These are phyloP conservation scores for Sphaerophoria taeniata DNA, from an alignment of 2,888 invertebrate genomes.

Conservation along the genomic window DNA sequence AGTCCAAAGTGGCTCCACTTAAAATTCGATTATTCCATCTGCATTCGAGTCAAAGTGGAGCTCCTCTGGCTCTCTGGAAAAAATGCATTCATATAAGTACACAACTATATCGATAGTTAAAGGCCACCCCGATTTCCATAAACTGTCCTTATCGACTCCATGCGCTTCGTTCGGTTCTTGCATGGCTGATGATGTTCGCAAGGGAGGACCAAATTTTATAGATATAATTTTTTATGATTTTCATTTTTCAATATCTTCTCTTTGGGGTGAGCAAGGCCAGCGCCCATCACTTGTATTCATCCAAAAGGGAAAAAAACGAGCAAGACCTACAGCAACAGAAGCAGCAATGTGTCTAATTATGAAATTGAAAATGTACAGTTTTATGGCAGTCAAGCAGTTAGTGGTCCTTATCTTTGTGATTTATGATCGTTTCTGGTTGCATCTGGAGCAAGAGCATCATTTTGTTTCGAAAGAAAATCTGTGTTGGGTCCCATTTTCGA, in stretches of 20 bases:
- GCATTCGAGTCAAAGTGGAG: constrained; percentile 36
- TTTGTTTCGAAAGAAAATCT: constrained; percentile 5
- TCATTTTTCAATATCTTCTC: constrained; percentile 25
- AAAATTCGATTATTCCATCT: constrained; percentile 69
- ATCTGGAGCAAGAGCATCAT: constrained; percentile 67
- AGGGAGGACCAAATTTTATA: constrained; percentile 41
- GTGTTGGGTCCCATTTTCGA: constrained; percentile 7
- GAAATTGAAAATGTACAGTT: constrained; percentile 72
- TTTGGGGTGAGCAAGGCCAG: neutral
- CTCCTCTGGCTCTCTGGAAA: neutral
- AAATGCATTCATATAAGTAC: constrained; percentile 61
- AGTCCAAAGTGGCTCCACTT: constrained; percentile 71
- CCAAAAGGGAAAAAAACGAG: constrained; percentile 38
- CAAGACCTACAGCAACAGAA: constrained; percentile 7
- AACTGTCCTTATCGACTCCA: constrained; percentile 70
- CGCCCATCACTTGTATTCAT: constrained; percentile 16
- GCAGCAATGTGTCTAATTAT: constrained; percentile 70
- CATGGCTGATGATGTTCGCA: constrained; percentile 13
- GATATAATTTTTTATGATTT: constrained; percentile 18
- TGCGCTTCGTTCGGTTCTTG: neutral
- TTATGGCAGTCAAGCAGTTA: constrained; percentile 66
- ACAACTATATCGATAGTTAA: constrained; percentile 20
- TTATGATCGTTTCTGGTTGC: constrained; percentile 61
- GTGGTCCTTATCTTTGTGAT: constrained; percentile 73
- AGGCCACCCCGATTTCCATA: constrained; percentile 71